phyloP scores from a whole-genome alignment of 1,140 invertebrate genomes.

The Bacillus rossius region DNA sequence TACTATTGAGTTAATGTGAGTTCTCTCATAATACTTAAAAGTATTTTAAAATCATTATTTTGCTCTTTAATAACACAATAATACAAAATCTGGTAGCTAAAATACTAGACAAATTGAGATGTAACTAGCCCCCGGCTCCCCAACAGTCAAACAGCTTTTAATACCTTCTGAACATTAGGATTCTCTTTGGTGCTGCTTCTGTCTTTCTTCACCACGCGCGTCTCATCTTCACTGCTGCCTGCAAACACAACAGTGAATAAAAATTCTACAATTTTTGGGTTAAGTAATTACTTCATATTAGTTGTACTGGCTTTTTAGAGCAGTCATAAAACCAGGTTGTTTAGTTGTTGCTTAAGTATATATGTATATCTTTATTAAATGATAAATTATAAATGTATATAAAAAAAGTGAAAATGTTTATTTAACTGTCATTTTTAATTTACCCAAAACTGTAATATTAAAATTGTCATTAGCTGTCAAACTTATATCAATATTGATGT shows the following conservation, averaged over 20 bases:
- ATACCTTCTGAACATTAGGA: slow-evolving; percentile 49
- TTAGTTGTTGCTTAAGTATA: too few species aligned
- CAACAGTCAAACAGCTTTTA: not conserved
- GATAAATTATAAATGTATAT: not conserved
- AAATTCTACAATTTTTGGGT: too few species aligned
- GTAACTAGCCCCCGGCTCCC: not conserved
- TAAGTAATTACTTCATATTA: not conserved
- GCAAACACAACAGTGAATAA: slow-evolving; percentile 24
- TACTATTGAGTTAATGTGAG: not conserved
- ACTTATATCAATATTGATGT: too few species aligned
- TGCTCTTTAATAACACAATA: too few species aligned
- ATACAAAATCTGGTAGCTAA: not conserved
- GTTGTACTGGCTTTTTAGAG: too few species aligned
- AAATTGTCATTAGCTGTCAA: too few species aligned
- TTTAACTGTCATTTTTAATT: too few species aligned
- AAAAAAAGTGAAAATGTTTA: not conserved
- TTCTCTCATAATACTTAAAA: not conserved
- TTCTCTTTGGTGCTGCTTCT: slow-evolving; percentile 47
- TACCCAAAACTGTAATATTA: too few species aligned
- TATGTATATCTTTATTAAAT: too few species aligned
- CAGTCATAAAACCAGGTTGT: too few species aligned
- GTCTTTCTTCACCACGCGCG: slow-evolving; percentile 46
- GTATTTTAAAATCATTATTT: not conserved
- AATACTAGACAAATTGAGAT: not conserved
- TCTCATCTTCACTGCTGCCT: slow-evolving; percentile 45